Percentiles rank a stretch among this genome's conserved stretches.
phyloP scores from a whole-genome alignment of 2,888 invertebrate genomes.

The Drosophila nigricruria region DNA sequence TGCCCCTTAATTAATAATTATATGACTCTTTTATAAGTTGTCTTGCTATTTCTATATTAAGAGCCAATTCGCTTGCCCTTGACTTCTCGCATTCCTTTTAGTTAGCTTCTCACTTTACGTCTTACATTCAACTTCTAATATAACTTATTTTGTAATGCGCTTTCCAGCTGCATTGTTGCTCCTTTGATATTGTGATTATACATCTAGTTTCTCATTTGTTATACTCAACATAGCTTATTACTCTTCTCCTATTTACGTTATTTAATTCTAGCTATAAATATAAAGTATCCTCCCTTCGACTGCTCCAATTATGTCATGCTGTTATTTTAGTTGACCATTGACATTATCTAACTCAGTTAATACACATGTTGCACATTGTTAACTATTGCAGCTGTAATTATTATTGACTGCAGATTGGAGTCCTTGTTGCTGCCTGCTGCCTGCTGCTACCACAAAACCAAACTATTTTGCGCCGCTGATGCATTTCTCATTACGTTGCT shows the following conservation, averaged over 20 bases:
- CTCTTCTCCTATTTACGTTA: neutral
- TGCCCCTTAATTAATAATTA: neutral
- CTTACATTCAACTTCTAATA: neutral
- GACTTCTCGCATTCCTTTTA: no score
- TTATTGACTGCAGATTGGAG: conserved; percentile 30
- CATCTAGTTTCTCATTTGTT: neutral
- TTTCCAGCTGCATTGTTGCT: neutral
- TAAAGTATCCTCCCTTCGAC: neutral
- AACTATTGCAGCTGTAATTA: conserved; percentile 27
- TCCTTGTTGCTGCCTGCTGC: conserved; percentile 19
- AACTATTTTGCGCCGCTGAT: conserved; percentile 62
- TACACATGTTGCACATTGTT: conserved; percentile 27
- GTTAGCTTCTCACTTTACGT: neutral
- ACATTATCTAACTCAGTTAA: conserved; percentile 14
- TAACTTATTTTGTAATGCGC: neutral
- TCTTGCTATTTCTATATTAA: neutral
- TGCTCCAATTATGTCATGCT: neutral
- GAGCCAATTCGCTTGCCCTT: neutral
- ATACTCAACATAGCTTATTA: neutral
- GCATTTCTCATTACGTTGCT: conserved; percentile 62
- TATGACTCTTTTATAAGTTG: neutral
- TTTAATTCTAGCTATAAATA: neutral
- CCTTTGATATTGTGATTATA: neutral
- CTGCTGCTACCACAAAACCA: conserved; percentile 27
- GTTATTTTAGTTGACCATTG: neutral